Base-by-base conservation (phyloP, 2,113 vertebrate genomes). In the Percina caprodes region DNA sequence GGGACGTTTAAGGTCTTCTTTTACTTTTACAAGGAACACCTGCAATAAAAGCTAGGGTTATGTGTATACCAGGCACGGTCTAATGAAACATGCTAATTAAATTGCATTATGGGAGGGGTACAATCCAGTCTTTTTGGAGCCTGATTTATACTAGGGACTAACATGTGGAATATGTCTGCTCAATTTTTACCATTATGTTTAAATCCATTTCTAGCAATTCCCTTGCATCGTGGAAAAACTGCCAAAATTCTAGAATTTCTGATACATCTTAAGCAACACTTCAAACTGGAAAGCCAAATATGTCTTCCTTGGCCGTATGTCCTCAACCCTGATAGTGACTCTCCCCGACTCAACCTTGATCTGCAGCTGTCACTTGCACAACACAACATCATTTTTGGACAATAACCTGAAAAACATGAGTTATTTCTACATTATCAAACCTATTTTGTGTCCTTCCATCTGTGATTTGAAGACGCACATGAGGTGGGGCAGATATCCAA, bases 401-500 rank as follows among this genome's bases (percentile, higher is more conserved):
- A 23, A 33, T 67, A 70, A 51, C 66, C 61, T 45, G 58, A 33
- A 51, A 63, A 46, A 55, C 6, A 13, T n/a, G 52, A n/a, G 51
- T 78, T 68, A 10, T 63, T 14, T 61, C 68, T 59, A 21, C 48
- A 49, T 72, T 19, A 55, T 13, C 12, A 12, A 55, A 13, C 30
- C 61, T n/a, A 48, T 79, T 48, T 60, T 10, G 55, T 54, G 9
- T 45, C 63, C 3, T 26, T 55, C 46, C 8, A 4, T 19, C 6
- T 49, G 26, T 5, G 1, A 62, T 73, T 4, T 35, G 66, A 68
- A 72, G 77, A 68, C 23, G 15, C 63, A 67, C 19, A 58, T 6
- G 45, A 62, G 74, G 51, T 10, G n/a, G 21, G 16, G n/a, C 24
- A 49, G 63, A 60, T n/a, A n/a, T 80, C 72, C 72, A 83, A 59